Base-by-base conservation (phyloP, 2,113 vertebrate species). In the Cyprinus carpio region DNA sequence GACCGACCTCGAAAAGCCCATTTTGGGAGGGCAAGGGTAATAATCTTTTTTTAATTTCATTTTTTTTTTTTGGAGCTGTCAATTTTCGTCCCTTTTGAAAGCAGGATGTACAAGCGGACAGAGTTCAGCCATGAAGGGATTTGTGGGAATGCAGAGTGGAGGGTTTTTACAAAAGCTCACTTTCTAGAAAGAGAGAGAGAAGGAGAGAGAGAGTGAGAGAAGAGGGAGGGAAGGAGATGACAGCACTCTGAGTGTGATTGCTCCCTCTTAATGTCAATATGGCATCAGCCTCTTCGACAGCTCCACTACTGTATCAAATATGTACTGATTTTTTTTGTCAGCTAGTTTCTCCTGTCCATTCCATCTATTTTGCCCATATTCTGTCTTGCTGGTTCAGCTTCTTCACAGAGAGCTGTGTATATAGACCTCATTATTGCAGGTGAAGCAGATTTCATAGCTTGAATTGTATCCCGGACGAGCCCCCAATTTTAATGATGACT, bases 21-120 rank as follows among this genome's bases (percentile, higher is more conserved):
- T 92, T 90, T 92, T 88, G 92, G 92, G 90, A 91, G 91, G 94
- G 90, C 91, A 93, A 95, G 93, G 94, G 96, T 96, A 96, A 96
- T 94, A 95, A 93, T 92, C 95, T 94, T 95, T 94, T 93, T 94
- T 1, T 43, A n/a, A n/a, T n/a, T n/a, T n/a, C n/a, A n/a, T 83
- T 75, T 49, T 75, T 65, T 65, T 29, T 1, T 9, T 0, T 82
- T n/a, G 91, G 94, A 91, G 89, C 90, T 88, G 93, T 93, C 87
- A 90, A 92, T 92, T 93, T 94, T 93, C 89, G 90, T 91, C 78
- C 88, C 81, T 93, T 95, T 93, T 85, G 58, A 82, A 87, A 84
- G 54, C 87, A 86, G 88, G 89, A 92, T 91, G 93, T 90, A 84
- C 86, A 69, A 72, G 56, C 71, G 40, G 23, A 18, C 34, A 37